Base-by-base conservation (phyloP, 1,140 invertebrate species). In the Caenorhabditis remanei region DNA sequence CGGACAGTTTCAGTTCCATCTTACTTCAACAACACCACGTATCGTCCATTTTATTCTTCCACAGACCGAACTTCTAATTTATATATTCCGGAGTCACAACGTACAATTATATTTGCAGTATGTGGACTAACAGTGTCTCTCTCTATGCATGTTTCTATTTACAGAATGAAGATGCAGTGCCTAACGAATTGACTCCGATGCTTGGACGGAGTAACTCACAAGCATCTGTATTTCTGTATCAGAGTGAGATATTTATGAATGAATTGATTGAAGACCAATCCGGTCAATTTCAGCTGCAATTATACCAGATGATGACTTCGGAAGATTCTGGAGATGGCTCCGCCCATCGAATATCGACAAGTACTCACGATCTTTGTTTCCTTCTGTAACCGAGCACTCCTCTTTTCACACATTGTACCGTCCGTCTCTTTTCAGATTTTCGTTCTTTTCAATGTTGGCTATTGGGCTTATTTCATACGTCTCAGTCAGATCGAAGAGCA, bases 371-470 rank as follows among this genome's bases (percentile, higher is more conserved):
- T 97, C 97, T 93, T 98, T 93, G 97, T 97, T 9, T 61, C 85
- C 61, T 96, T 98, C 75, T 97, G 96, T 94, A 50, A 71, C 55
- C 55, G 19, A 43, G 21, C 16, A n/a, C 53, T 40, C 19, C 5
- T 19, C 13, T 61, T 9, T 58, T 24, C 48, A 7, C 48, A 4
- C 4, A 14, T 48, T 61, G 83, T 50, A 79, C n/a, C 71, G 71
- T 79, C 71, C 46, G 46, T 43, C 46, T 79, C 83, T 84, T 84
- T 84, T 85, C 71, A 89, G 88, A 82, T 88, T 58, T 98, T 98
- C 94, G 96, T 97, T 88, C 97, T 96, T 94, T 98, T 98, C 95
- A 98, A 98, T 93, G 95, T 98, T 83, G 97, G 97, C 96, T 98
- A 98, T 93, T 98, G 97, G 97, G 97, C 97, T 93, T 97, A 98